Evolutionary conservation across 2,797 vertebrate species (phyloP).

Genomic region (Capromys pilorides): DNA sequence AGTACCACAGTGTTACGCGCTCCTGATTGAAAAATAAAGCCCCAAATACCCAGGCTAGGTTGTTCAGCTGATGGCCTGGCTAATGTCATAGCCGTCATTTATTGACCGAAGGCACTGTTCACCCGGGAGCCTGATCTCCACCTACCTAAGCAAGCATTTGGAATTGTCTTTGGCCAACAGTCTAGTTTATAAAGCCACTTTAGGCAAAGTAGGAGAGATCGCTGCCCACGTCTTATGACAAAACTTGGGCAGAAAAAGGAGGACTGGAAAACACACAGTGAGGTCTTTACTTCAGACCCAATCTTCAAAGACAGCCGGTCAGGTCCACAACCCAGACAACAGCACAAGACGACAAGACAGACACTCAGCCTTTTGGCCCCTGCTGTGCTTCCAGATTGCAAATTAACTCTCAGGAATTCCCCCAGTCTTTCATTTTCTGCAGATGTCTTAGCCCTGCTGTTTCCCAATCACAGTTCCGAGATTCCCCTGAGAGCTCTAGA

Average conservation of each 20-base stretch:
- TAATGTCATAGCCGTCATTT: background rate
- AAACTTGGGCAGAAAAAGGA: background rate
- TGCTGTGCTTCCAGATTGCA: background rate
- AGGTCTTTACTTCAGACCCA: background rate
- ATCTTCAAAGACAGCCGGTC: background rate
- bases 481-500: background rate
- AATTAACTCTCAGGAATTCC: conserved; percentile 19
- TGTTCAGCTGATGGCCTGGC: background rate
- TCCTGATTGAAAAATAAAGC: background rate
- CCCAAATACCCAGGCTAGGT: background rate
- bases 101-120: background rate
- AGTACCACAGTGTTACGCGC: background rate
- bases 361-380: background rate
- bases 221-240: background rate
- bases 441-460: background rate
- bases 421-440: background rate
- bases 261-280: background rate
- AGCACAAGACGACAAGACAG: too few species aligned
- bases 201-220: background rate
- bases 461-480: background rate
- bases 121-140: background rate
- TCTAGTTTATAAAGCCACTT: background rate
- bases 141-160: background rate
- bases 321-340: background rate
- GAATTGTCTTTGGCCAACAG: background rate